A percentile compares a stretch with the other conserved stretches of the same genome.
phyloP scores from a whole-genome alignment of 2,888 invertebrate species.

The Scaptomyza reducta region DNA sequence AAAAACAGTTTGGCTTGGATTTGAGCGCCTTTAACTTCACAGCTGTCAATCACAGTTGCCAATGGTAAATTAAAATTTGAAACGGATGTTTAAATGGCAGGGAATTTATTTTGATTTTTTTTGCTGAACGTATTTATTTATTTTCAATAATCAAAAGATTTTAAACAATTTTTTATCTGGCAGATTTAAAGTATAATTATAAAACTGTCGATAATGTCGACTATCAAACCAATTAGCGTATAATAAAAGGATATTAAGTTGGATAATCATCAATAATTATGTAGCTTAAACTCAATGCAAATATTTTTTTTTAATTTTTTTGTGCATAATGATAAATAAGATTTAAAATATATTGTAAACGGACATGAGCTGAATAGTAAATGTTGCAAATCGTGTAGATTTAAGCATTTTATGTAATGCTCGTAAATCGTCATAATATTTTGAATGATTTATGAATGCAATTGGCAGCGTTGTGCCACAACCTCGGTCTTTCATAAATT shows the following conservation, averaged over 20 bases:
- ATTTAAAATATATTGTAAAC: background rate
- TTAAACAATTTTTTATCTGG: background rate
- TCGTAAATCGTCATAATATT: slow-evolving; percentile 50
- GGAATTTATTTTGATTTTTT: background rate
- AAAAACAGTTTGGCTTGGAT: slow-evolving; percentile 17
- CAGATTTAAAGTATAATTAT: background rate
- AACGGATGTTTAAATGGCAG: slow-evolving; percentile 8
- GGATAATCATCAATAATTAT: background rate
- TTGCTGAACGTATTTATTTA: background rate
- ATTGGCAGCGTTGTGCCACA: slow-evolving; percentile 44
- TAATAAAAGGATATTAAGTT: background rate
- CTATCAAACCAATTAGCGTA: background rate
- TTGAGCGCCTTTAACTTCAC: slow-evolving; percentile 16
- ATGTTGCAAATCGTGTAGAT: background rate
- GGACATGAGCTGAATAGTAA: slow-evolving; percentile 22
- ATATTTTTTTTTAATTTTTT: no score
- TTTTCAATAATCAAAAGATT: background rate
- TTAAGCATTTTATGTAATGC: slow-evolving; percentile 27
- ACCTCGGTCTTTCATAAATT: slow-evolving; percentile 59
- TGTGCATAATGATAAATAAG: slow-evolving; percentile 46
- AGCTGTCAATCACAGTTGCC: slow-evolving; percentile 59
- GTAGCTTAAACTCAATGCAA: background rate
- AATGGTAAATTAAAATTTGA: slow-evolving; percentile 57
- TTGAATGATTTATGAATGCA: slow-evolving; percentile 64
- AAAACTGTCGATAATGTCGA: background rate